Base-by-base conservation (phyloP, 2,113 vertebrate genomes). In the Ictalurus punctatus region DNA sequence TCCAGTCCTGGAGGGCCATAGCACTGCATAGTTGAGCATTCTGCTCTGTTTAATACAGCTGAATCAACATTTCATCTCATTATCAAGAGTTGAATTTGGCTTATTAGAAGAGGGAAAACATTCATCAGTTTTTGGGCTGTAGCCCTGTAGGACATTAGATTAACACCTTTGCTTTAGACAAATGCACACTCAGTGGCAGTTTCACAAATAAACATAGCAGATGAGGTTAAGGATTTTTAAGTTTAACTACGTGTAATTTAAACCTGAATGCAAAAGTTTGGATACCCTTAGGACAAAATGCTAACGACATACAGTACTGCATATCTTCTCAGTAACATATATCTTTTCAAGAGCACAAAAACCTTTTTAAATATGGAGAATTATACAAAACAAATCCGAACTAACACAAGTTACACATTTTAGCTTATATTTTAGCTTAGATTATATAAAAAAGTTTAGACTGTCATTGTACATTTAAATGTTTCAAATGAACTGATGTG, bases 41-140 rank as follows among this genome's bases (percentile, higher is more conserved):
- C 19, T 40, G 37, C 37, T 25, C 37, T 12, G 4, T 76, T 76
- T 76, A 76, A 76, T 44, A 44, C 73, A 23, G 73, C 34, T 14
- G 76, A 79, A 52, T 52, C 25, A 79, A 79, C 44, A 79, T 52
- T 79, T 79, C 25, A 79, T 44, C 44, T 79, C 44, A 79, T 52
- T 79, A 79, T 25, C 76, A 79, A 52, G 44, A 52, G 74, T 14
- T 44, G 9, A 54, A 54, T 54, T 79, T 79, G 14, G 12, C 44
- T 79, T 79, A 79, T 79, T 54, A 54, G 48, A 54, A 54, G 25
- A 79, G 48, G 5, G 27, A 56, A 80, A 56, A 30, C 48, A 79
- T 79, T 52, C 19, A 80, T 80, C 78, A 56, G 27, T 80, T 56
- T 7, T 80, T 3, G 7, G 14, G 13, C 27, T 56, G 27, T 54